These are phyloP conservation scores for Naja naja DNA, from an alignment of 2,113 vertebrate species.

Conservation along the genomic window DNA sequence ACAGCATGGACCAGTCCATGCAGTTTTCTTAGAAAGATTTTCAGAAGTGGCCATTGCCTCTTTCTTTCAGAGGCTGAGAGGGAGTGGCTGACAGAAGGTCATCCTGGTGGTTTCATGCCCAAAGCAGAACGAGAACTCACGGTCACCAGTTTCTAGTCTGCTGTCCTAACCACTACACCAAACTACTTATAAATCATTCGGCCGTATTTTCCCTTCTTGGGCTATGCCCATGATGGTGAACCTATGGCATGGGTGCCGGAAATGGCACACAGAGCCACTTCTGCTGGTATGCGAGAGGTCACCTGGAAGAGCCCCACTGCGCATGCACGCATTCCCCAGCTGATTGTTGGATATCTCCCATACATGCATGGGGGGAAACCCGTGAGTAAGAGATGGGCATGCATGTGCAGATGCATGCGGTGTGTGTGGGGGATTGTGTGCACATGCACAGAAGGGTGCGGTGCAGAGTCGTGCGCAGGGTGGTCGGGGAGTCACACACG, in stretches of 20 bases:
- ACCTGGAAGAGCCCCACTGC: too few relatives aligned
- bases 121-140: not conserved
- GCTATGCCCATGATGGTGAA: not conserved
- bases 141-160: not conserved
- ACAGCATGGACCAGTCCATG: not conserved
- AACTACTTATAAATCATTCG: not conserved
- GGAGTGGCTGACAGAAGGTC: not conserved
- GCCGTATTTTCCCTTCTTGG: not conserved
- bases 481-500: too few relatives aligned
- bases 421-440: too few relatives aligned
- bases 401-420: too few relatives aligned
- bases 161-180: not conserved
- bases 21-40: not conserved
- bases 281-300: too few relatives aligned
- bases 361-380: too few relatives aligned
- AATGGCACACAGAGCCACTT: too few relatives aligned
- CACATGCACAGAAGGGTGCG: too few relatives aligned
- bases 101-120: not conserved
- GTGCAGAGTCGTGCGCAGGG: rapidly evolving
- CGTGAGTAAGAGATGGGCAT: too few relatives aligned
- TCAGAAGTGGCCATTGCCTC: not conserved
- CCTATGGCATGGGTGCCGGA: too few relatives aligned
- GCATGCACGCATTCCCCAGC: too few relatives aligned
- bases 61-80: not conserved
- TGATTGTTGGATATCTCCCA: too few relatives aligned